These are phyloP conservation scores for Mycalesis mineus DNA, from an alignment of 2,888 invertebrate species.

Conservation along the genomic window DNA sequence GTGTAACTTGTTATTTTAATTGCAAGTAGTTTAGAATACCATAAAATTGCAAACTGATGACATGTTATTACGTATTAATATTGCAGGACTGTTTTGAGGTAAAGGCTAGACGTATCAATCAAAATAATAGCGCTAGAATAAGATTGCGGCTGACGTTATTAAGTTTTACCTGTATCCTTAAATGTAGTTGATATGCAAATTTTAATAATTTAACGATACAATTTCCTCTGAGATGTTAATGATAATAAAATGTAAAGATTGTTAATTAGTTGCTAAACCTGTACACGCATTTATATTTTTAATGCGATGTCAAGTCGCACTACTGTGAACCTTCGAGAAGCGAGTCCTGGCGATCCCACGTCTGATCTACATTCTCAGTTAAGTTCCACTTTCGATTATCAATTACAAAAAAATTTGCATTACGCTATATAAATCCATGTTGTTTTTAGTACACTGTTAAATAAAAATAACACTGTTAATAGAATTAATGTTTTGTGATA, in stretches of 20 bases:
- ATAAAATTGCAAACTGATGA: slow-evolving; percentile 16
- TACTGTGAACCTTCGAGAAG: no score
- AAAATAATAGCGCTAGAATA: slow-evolving; percentile 15
- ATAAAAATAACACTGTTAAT: no score
- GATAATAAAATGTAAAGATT: background rate
- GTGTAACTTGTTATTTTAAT: slow-evolving; percentile 9
- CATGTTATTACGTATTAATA: slow-evolving; percentile 16
- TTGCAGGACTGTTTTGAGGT: slow-evolving; percentile 18
- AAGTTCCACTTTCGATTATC: no score
- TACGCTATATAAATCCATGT: no score
- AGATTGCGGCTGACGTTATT: slow-evolving; percentile 2
- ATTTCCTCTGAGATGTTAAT: slow-evolving; percentile 1
- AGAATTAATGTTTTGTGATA: no score
- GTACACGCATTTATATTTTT: no score
- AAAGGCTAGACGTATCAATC: slow-evolving; percentile 17
- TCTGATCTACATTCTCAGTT: no score
- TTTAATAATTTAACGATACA: background rate
- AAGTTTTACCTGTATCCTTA: slow-evolving; percentile 2
- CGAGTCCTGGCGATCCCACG: no score
- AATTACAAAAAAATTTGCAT: no score
- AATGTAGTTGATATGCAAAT: slow-evolving; percentile 2
- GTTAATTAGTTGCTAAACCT: background rate
- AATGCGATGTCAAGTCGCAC: no score
- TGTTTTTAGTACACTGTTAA: no score
- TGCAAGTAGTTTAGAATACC: slow-evolving; percentile 1